Evolutionary conservation across 2,888 invertebrate genomes (phyloP).

Genomic region (Elegia similella): DNA sequence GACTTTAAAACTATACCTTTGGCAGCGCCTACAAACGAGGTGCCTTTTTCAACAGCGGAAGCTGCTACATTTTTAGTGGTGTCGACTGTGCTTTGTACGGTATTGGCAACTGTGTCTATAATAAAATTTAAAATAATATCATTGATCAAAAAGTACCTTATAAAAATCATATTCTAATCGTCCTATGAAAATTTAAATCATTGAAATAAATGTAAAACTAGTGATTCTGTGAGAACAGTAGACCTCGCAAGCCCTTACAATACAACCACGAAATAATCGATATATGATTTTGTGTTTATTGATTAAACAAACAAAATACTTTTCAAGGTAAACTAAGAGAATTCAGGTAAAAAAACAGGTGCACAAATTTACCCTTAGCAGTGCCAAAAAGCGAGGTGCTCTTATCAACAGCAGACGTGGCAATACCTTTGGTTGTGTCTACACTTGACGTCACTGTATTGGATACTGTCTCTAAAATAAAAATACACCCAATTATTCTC

Average conservation of each 20-base stretch:
- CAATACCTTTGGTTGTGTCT: conserved; percentile 40
- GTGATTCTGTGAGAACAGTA: no score
- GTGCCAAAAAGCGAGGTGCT: conserved; percentile 23
- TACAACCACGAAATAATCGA: no score
- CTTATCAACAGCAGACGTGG: conserved; percentile 38
- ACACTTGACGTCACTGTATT: background rate
- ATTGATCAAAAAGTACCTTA: no score
- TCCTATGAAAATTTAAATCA: no score
- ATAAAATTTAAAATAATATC: no score
- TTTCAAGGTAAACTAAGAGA: no score
- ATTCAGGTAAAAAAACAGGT: background rate
- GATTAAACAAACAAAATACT: no score
- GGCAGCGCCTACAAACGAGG: conserved; percentile 38
- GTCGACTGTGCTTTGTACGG: conserved; percentile 44
- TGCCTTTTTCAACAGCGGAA: conserved; percentile 41
- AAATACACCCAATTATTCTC: background rate
- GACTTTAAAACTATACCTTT: conserved; percentile 32
- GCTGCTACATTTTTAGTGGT: conserved; percentile 46
- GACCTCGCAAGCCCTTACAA: no score
- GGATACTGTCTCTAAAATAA: conserved; percentile 28
- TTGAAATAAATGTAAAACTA: no score
- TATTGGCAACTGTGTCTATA: conserved; percentile 34
- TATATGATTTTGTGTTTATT: no score
- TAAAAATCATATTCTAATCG: no score
- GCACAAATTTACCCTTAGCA: conserved; percentile 2